These are phyloP conservation scores for Macrophya alboannulata DNA, from an alignment of 2,888 invertebrate species.

Conservation along the genomic window DNA sequence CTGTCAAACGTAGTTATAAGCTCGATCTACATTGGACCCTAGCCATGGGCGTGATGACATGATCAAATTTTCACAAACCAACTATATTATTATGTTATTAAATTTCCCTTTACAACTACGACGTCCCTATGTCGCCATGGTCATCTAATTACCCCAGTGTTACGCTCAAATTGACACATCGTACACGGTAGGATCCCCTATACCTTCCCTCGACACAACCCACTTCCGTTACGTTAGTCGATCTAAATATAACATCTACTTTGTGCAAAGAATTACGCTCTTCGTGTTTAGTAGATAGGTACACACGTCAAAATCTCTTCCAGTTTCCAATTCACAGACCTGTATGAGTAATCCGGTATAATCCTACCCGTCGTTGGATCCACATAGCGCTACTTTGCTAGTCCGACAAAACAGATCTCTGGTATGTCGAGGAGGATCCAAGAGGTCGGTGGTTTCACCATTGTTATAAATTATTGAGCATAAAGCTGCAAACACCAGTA, in stretches of 20 bases:
- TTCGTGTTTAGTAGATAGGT: too few relatives aligned
- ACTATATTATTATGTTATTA: neutral
- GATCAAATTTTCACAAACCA: neutral
- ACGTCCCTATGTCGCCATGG: neutral
- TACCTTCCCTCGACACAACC: neutral
- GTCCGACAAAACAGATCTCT: neutral
- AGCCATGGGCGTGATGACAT: neutral
- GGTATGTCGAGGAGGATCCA: neutral
- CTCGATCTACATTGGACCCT: neutral
- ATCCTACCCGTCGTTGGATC: neutral
- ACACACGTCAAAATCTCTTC: neutral
- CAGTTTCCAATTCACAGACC: neutral
- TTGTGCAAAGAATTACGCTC: neutral
- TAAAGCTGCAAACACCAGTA: slow-evolving; percentile 56
- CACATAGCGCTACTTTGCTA: neutral
- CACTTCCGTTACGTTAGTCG: neutral
- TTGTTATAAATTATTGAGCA: slow-evolving; percentile 65
- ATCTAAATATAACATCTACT: neutral
- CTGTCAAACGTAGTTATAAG: neutral
- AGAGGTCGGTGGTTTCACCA: slow-evolving; percentile 48
- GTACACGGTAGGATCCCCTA: neutral
- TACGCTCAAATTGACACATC: slow-evolving; percentile 48
- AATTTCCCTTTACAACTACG: neutral
- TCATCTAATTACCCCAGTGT: slow-evolving; percentile 18
- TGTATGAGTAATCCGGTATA: neutral